A percentile compares a stretch with the other conserved stretches of the same genome.
Evolutionary conservation across 2,888 invertebrate genomes (phyloP).

Genomic region (Saturnia japonica): DNA sequence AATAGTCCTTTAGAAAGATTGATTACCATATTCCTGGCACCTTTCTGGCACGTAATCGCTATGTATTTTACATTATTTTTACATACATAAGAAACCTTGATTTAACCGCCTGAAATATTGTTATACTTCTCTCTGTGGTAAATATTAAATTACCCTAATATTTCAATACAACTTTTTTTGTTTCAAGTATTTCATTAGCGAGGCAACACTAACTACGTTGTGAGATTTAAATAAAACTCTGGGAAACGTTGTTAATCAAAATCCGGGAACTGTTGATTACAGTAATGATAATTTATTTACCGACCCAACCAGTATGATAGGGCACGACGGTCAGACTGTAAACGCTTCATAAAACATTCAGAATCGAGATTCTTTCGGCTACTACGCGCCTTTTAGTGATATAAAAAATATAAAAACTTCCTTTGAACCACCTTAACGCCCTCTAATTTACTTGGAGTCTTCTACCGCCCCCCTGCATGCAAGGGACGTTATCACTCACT

Average conservation of each 20-base stretch:
- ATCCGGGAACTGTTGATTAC: not conserved
- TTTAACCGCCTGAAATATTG: not conserved
- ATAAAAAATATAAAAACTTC: not conserved
- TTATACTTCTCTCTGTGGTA: not conserved
- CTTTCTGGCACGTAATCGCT: too few species aligned
- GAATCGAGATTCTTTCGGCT: not conserved
- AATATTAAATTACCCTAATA: not conserved
- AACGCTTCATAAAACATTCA: not conserved
- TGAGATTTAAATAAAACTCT: not conserved
- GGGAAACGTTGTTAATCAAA: conserved; percentile 1
- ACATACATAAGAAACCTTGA: not conserved
- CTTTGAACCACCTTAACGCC: too few species aligned
- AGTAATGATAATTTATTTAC: not conserved
- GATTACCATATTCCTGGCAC: too few species aligned
- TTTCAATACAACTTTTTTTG: not conserved
- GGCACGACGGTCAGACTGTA: not conserved
- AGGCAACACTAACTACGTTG: not conserved
- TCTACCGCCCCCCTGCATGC: too few species aligned
- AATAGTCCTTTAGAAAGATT: not conserved
- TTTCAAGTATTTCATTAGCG: not conserved
- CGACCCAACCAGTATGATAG: not conserved
- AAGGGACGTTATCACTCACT: too few species aligned
- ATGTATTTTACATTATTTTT: too few species aligned
- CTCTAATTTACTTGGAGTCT: too few species aligned
- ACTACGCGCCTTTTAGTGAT: not conserved